Evolutionary conservation across 2,888 invertebrate genomes (phyloP), one percentile per base, ranked within the genome.

Genomic region (Choreutis nemorana): DNA sequence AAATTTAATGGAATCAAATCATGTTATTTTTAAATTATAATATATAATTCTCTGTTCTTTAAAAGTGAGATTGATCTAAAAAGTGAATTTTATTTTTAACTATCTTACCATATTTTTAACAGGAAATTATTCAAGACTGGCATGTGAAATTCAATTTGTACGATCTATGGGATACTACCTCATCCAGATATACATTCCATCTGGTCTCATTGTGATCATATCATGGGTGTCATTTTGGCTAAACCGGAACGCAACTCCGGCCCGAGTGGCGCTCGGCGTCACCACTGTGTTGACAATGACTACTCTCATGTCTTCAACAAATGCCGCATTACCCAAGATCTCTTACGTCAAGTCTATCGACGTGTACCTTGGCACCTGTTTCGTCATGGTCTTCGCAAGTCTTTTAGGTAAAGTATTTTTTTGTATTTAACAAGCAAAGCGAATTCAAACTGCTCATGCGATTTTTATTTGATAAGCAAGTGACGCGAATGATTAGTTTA

Each of bases 311-410:
- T 94, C 94, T 52, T 94, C 94, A 55, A 95, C 94, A 50, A 95
- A 95, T 70, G 94, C 94, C 48, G 94, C 94, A 53, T 86, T 99
- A 72, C 98, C 98, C 51, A 95, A 98, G 83, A 96, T 97, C 63
- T 95, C 95, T 44, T 97, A 97, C 81, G 94, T 97, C 75, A 97
- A 97, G 78, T 94, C 94, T 52, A 97, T 97, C 73, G 97, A 97
- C 81, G 95, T 97, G 54, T 97, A 95, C 81, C 83, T 96, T 80
- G 95, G 95, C 59, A 96, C 95, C 59, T 96, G 95, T 83, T 97
- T 97, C 91, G 94, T 97, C 68, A 97, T 97, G 96, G 97, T 97
- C 65, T 97, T 97, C 84, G 96, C 96, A 55, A 95, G 95, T 73
- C 83, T 97, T 63, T 82, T 97, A 81, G 94, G 94, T 93, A 85